phyloP scores from a whole-genome alignment of 2,113 vertebrate species.

The Crocuta crocuta region DNA sequence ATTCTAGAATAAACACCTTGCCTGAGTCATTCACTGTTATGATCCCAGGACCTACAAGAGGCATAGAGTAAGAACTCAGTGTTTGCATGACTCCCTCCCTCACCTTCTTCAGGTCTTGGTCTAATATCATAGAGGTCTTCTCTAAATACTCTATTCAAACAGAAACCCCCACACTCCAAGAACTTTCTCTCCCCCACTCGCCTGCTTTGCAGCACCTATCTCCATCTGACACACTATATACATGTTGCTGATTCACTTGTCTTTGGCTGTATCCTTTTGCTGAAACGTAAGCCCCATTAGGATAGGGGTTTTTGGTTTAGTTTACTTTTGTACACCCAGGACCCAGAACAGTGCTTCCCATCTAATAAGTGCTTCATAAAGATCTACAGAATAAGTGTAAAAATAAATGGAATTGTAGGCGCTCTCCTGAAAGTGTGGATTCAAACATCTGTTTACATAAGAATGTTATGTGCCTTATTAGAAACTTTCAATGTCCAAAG shows the following conservation, averaged over 20 bases:
- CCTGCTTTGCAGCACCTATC: background rate
- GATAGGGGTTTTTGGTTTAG: background rate
- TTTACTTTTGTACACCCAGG: background rate
- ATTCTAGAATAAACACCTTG: background rate
- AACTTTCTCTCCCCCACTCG: background rate
- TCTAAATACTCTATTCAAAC: background rate
- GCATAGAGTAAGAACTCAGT: background rate
- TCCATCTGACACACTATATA: background rate
- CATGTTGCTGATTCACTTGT: background rate
- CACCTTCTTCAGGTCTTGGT: background rate
- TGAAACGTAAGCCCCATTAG: background rate
- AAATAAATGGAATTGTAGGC: background rate
- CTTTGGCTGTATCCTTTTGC: background rate
- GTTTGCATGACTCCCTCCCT: background rate
- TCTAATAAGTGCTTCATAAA: background rate
- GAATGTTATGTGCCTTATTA: background rate
- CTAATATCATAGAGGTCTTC: background rate
- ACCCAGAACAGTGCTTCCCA: background rate
- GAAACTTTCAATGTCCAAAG: conserved; percentile 4
- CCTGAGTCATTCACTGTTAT: background rate
- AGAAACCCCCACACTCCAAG: background rate
- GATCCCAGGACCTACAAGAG: background rate
- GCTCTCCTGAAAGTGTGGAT: background rate
- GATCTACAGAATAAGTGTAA: background rate
- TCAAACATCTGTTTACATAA: background rate